phyloP scores from a whole-genome alignment of 2,113 vertebrate species.

The Aspidoscelis tigris region DNA sequence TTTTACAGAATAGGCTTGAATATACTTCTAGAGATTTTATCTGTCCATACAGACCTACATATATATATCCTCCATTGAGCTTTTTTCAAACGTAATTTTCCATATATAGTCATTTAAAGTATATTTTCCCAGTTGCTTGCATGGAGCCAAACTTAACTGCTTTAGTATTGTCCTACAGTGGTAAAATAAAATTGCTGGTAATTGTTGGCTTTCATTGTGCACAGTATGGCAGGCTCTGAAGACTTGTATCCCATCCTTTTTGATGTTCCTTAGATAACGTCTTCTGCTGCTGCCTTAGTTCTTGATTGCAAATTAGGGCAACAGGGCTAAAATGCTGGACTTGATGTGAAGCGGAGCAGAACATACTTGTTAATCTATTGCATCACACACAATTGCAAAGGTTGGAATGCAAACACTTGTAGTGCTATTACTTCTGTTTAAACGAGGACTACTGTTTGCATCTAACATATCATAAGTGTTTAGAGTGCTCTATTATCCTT shows the following conservation, averaged over 20 bases:
- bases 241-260: slow-evolving; percentile 49
- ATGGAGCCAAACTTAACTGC: slow-evolving; percentile 66
- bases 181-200: slow-evolving; percentile 73
- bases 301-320: slow-evolving; percentile 71
- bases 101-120: slow-evolving; percentile 66
- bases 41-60: slow-evolving; percentile 56
- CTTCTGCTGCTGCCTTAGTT: slow-evolving; percentile 58
- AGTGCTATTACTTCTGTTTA: slow-evolving; percentile 73
- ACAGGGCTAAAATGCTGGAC: slow-evolving; percentile 57
- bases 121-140: slow-evolving; percentile 62
- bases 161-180: slow-evolving; percentile 67
- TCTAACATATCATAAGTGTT: slow-evolving; percentile 76
- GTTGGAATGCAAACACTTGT: slow-evolving; percentile 72
- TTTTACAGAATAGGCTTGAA: slow-evolving; percentile 74
- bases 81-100: slow-evolving; percentile 60
- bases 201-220: slow-evolving; percentile 69
- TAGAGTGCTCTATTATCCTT: slow-evolving; percentile 81
- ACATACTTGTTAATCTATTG: slow-evolving; percentile 72
- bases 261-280: slow-evolving; percentile 38
- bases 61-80: slow-evolving; percentile 57
- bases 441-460: slow-evolving; percentile 75
- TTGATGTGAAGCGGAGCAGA: slow-evolving; percentile 73
- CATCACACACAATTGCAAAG: slow-evolving; percentile 68
- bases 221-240: slow-evolving; percentile 53
- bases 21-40: slow-evolving; percentile 66